Base-by-base conservation (phyloP, 2,888 invertebrate species). In the Acrocyrtus sp. region DNA sequence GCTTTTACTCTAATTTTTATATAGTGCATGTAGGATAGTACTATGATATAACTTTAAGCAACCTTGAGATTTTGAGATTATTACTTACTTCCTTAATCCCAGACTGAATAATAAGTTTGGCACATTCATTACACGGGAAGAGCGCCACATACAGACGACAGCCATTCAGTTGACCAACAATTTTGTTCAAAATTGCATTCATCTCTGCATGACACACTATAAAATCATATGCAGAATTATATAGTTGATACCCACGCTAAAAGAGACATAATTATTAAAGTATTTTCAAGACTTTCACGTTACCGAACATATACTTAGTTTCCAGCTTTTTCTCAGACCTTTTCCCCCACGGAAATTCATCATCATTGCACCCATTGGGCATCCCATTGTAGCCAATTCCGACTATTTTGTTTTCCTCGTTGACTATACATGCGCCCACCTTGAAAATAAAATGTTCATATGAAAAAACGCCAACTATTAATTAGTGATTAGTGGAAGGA, bases 121-220 rank as follows among this genome's bases (percentile, higher is more conserved):
- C 94, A 86, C 98, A 99, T 84, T 98, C 97, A 83, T 98, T 97
- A 84, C 98, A 99, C 0, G 98, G 98, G 84, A 98, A 98, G 19
- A 96, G 85, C 0, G 91, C 92, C 0, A 96, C 94, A 83, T 95
- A 99, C 0, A 99, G 89, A 0, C 89, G 89, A 82, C 95, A 95
- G 77, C 90, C 89, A 80, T 89, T 89, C 0, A 96, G 87, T 85
- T 92, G 90, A 0, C 89, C 87, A 0, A 89, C 87, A 83, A 95
- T 96, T 84, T 92, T 95, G 84, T 98, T 98, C 17, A 98, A 82
- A 78, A 99, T 93, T 0, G 98, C 98, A 86, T 99, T 99, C 86
- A 97, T 89, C 87, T 99, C 98, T 2, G 98, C 98, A 85, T 99
- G 98, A 78, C 97, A 97, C 0, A 99, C 98, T 95, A 85, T 17